Base-by-base conservation (phyloP, 2,113 vertebrate species). In the Muntiacus reevesi region DNA sequence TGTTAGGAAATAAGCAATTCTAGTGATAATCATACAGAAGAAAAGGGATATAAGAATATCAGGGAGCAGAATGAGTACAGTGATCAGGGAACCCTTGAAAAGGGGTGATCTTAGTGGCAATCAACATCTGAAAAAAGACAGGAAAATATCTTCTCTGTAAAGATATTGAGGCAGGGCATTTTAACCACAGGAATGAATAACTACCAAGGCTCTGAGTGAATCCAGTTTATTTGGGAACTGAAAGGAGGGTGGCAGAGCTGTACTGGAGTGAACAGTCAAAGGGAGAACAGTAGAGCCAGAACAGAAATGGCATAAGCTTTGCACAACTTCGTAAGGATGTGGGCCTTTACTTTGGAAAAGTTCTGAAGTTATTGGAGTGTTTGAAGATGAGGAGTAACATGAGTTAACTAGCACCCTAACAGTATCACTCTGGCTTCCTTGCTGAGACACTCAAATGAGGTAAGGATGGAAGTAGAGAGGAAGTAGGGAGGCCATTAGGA, bases 221-320 rank as follows among this genome's bases (percentile, higher is more conserved):
- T 5, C 25, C 25, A 55, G 2, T 74, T 45, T 64, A 50, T 43
- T 30, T 27, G 67, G 15, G 8, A 27, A 21, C 11, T 23, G 5
- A 57, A 45, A 45, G 1, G 14, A 45, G 6, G 4, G 3, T 6
- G 21, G 40, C 14, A 6, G 25, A 23, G 7, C 7, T 3, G 7
- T 9, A 7, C 7, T 3, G 5, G 12, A 13, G 10, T 15, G 12
- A 60, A 52, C 6, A 13, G 19, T 45, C 13, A 43, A 16, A 19
- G 2, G 0, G 27, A 79, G 28, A 11, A 13, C 25, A 71, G 8
- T 0, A 5, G 2, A 19, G 2, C 9, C 33, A 17, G 47, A 9
- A 2, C 23, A 74, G 28, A 91, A 12, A 64, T 0, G 2, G 5
- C 14, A 57, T 2, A 19, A 25, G 23, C 1, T 8, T 2, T 76